Percentiles rank a stretch among this genome's conserved stretches.
Evolutionary conservation across 2,888 invertebrate genomes (phyloP).

Genomic region (Drepana falcataria): DNA sequence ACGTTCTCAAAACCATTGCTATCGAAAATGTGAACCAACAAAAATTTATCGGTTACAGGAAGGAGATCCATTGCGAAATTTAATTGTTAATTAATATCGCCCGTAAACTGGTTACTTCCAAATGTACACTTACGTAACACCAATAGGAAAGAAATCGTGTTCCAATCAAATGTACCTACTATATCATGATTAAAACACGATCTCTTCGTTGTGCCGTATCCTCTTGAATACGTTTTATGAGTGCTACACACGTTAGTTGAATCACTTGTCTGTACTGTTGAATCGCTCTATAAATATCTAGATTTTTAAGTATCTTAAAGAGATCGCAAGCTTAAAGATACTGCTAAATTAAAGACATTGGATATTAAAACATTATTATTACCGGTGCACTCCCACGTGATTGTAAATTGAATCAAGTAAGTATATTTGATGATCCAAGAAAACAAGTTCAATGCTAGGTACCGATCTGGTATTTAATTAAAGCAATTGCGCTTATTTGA

Average conservation of each 20-base stretch:
- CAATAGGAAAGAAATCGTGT: conserved; percentile 40
- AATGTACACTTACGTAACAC: conserved; percentile 25
- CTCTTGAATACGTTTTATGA: conserved; percentile 16
- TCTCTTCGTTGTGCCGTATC: conserved; percentile 8
- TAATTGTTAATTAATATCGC: conserved; percentile 44
- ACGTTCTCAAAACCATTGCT: conserved; percentile 8
- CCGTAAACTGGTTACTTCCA: conserved; percentile 22
- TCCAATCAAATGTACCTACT: conserved; percentile 8
- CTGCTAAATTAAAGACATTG: too few species aligned
- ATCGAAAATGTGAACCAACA: conserved; percentile 26
- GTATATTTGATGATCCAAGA: background rate
- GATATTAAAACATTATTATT: too few species aligned
- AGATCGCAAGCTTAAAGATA: too few species aligned
- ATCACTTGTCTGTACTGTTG: background rate
- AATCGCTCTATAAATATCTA: background rate
- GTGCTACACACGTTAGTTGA: conserved; percentile 9
- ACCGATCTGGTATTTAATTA: background rate
- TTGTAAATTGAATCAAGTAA: background rate
- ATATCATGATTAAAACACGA: background rate
- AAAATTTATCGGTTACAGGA: conserved; percentile 29
- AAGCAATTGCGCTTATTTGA: conserved; percentile 1
- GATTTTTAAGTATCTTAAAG: too few species aligned
- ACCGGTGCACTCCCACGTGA: too few species aligned
- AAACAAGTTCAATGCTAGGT: conserved; percentile 4
- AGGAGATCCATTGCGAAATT: conserved; percentile 28